Percentiles rank a stretch among this genome's conserved stretches.
Conservation (phyloP, 2,113 vertebrate species). For the Ciconia boyciana region DNA sequence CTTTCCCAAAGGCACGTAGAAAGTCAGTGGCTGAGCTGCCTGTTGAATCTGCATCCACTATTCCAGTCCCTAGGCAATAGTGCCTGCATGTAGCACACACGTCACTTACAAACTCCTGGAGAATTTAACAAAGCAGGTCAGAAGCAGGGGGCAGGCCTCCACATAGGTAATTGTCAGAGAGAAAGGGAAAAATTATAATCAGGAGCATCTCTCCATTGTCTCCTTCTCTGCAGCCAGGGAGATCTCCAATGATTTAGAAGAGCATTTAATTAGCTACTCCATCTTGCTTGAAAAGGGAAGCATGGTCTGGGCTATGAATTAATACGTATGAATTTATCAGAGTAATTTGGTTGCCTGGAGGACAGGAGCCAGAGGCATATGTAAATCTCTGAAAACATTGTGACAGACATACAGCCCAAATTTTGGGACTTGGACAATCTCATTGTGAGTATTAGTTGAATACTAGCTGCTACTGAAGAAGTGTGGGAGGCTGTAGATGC, state of each 20-base stretch:
- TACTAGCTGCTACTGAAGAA: background rate
- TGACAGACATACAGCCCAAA: background rate
- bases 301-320: background rate
- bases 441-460: background rate
- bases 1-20: accelerated
- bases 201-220: background rate
- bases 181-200: background rate
- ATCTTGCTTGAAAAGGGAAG: background rate
- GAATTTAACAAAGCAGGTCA: background rate
- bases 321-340: background rate
- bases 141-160: background rate
- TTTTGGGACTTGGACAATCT: background rate
- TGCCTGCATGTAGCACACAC: accelerated
- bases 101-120: background rate
- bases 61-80: background rate
- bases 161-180: accelerated
- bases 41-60: background rate
- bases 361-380: background rate
- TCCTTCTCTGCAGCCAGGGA: background rate
- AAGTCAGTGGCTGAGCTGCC: background rate
- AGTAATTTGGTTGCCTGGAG: background rate
- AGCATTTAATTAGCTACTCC: background rate
- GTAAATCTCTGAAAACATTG: background rate
- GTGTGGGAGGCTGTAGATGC: background rate
- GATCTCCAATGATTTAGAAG: background rate